A percentile compares a stretch with the other conserved stretches of the same genome.
Evolutionary conservation across 2,113 vertebrate species (phyloP).

Genomic region (Limanda limanda): DNA sequence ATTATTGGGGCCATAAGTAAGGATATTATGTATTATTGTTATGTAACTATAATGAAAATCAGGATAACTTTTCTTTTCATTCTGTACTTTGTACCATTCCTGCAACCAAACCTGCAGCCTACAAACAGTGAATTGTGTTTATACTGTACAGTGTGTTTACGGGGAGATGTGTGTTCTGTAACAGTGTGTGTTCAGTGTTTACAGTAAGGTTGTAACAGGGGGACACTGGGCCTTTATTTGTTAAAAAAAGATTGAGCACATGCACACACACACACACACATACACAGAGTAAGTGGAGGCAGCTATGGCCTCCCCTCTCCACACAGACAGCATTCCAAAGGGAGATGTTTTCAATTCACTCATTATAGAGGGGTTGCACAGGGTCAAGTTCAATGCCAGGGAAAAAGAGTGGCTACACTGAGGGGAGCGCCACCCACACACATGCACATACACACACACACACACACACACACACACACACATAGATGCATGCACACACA

Average conservation of each 20-base stretch:
- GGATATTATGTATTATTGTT: background rate
- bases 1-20: background rate
- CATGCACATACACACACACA: conserved; percentile 55
- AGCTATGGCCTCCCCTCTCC: conserved; percentile 86
- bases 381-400: conserved; percentile 99
- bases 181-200: conserved; percentile 45
- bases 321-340: conserved; percentile 94
- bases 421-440: conserved; percentile 87
- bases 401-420: conserved; percentile 90
- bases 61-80: background rate
- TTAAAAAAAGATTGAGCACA: conserved; percentile 82
- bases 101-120: background rate
- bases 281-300: conserved; percentile 77
- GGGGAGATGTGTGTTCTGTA: conserved; percentile 1
- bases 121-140: background rate
- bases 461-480: conserved; percentile 32
- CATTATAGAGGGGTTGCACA: conserved; percentile 94
- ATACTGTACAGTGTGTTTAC: background rate
- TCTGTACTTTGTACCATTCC: background rate
- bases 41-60: background rate
- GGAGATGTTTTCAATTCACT: conserved; percentile 99
- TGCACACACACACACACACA: conserved; percentile 75
- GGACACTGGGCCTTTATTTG: conserved; percentile 90
- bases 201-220: conserved; percentile 79
- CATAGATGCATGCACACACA: conserved; percentile 22